Base-by-base conservation (phyloP, 2,888 invertebrate species). In the Drosophila pseudotakahashii region DNA sequence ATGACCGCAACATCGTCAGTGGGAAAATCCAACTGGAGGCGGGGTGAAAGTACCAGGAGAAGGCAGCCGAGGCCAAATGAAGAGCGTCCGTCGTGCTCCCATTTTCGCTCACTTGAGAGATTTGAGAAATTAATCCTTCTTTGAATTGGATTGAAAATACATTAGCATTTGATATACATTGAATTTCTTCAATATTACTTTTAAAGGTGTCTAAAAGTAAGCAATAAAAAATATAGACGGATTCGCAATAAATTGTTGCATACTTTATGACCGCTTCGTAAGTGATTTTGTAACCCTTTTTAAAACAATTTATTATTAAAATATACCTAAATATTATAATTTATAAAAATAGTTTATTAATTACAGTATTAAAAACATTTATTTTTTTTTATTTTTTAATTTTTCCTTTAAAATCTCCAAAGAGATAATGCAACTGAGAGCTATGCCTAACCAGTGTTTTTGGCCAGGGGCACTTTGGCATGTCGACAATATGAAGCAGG, bases 1-100 rank as follows among this genome's bases (percentile, higher is more conserved):
- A 79, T 79, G 72, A 79, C 62, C 76, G 60, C 79, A 87, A 63
- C 85, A 75, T 69, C 83, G 74, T 30, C 34, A 55, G 53, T 34
- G 30, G 30, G 26, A n/a, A 16, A 10, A 16, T 30, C 7, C 9
- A 16, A 39, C 11, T 34, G 34, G 34, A 2, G 11, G 34, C 0
- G 10, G 16, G 42, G 19, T 19, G 26, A 32, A 30, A 39, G 39
- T 39, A 36, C 19, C 32, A 11, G 10, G 36, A 34, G 59, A 34
- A 52, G 23, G 51, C 13, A 11, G 32, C 23, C n/a, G n/a, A n/a
- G 37, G 11, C 51, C 7, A n/a, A n/a, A 3, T n/a, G n/a, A n/a
- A n/a, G n/a, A n/a, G n/a, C n/a, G n/a, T n/a, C n/a, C n/a, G n/a
- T 10, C 26, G n/a, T 57, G 37, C 13, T 39, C 37, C 9, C 26